Conservation (phyloP, 2,888 invertebrate genomes). For the Melangyna quadrimaculata region DNA sequence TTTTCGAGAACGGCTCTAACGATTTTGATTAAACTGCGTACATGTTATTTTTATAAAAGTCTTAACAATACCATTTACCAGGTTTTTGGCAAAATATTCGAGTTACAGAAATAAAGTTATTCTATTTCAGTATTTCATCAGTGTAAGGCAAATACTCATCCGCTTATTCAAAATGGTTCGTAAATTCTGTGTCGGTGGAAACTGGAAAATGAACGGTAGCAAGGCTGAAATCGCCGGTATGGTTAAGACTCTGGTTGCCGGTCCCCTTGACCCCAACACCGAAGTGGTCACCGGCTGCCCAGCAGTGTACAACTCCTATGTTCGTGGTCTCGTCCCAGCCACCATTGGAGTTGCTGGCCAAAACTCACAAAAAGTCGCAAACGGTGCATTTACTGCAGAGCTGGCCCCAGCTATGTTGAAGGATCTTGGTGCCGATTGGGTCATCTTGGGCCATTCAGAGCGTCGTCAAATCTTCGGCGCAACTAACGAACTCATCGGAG, state of each 20-base stretch:
- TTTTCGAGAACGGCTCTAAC: too few relatives aligned
- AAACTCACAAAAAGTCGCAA: constrained; percentile 90
- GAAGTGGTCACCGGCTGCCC: constrained; percentile 97
- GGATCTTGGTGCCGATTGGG: constrained; percentile 95
- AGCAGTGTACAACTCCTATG: constrained; percentile 90
- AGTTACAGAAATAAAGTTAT: too few relatives aligned
- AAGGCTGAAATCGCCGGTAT: constrained; percentile 92
- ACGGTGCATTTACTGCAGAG: constrained; percentile 98
- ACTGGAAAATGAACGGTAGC: constrained; percentile 99
- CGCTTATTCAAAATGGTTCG: constrained; percentile 84
- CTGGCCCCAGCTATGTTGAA: constrained; percentile 98
- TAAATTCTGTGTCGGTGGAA: constrained; percentile 99
- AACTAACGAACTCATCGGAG: constrained; percentile 89
- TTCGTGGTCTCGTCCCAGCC: constrained; percentile 86
- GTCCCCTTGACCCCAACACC: constrained; percentile 90
- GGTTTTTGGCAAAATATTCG: too few relatives aligned
- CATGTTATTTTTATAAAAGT: too few relatives aligned
- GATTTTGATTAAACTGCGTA: too few relatives aligned
- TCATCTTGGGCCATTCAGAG: constrained; percentile 98
- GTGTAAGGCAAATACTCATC: constrained; percentile 55
- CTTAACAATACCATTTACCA: too few relatives aligned
- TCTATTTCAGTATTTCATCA: constrained; percentile 65
- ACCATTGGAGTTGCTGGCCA: constrained; percentile 94
- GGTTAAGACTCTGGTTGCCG: constrained; percentile 88
- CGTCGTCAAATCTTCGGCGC: constrained; percentile 94